Base-by-base conservation (phyloP, 2,113 vertebrate genomes). In the Sceloporus tristichus region DNA sequence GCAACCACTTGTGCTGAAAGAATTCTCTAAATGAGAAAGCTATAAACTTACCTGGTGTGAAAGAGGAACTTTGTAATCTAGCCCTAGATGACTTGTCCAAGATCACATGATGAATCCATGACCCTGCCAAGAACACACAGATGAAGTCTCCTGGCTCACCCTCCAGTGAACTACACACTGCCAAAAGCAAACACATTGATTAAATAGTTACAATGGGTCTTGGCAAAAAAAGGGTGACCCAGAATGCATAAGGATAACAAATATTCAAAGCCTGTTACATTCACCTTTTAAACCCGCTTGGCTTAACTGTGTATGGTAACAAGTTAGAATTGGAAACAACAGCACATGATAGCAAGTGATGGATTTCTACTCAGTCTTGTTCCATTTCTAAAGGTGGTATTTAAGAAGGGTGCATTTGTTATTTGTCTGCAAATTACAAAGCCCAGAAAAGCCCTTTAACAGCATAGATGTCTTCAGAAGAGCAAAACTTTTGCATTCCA, bases 201-300 rank as follows among this genome's bases (percentile, higher is more conserved):
- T 88, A 87, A 86, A 2, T 0, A 89, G 88, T 88, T 87, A 88
- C 68, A 88, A 34, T 71, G 34, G 40, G 48, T 91, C 90, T 92
- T 78, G 83, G 70, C 75, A 90, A 92, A 91, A 91, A 68, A 82
- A 68, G 59, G 23, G 87, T 73, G 87, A 91, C 34, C 40, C 4
- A 2, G 89, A 83, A 80, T 85, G 79, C 54, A 70, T 85, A 84
- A 87, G 91, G 75, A 73, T 91, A 80, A 88, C 79, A 90, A 89
- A 88, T 90, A 85, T 19, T 85, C 88, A 85, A 89, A 93, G 85
- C 75, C 56, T 76, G 19, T 83, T 90, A 85, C 86, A 91, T 87
- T 92, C 48, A 89, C 66, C 71, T 77, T 89, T 93, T 91, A 79
- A 91, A 84, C 34, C 59, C 76, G 74, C 79, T 82, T 80, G 78